phyloP scores from a whole-genome alignment of 1,140 invertebrate species.

The Drosophila pseudoobscura region DNA sequence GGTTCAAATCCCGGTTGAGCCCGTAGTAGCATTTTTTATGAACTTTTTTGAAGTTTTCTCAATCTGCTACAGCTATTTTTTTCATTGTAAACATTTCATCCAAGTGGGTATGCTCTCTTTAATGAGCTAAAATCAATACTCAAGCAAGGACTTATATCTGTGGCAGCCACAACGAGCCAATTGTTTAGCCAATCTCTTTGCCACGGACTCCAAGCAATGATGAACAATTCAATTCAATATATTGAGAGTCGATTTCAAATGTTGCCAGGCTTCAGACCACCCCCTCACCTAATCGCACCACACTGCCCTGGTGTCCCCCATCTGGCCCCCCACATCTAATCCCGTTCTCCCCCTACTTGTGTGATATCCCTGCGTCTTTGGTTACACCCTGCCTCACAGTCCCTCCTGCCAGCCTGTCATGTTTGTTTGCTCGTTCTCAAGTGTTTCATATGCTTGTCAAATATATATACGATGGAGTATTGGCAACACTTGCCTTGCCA shows the following conservation, averaged over 20 bases:
- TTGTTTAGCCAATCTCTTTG: conserved; percentile 27
- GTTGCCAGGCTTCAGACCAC: not conserved
- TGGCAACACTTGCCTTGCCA: conserved; percentile 54
- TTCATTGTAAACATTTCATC: too few relatives aligned
- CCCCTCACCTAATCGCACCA: too few relatives aligned
- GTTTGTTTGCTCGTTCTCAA: conserved; percentile 71
- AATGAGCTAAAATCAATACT: not conserved
- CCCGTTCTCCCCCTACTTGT: conserved; percentile 5
- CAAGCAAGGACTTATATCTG: not conserved
- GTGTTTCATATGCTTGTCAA: conserved; percentile 59
- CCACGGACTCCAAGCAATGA: conserved; percentile 26
- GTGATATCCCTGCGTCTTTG: not conserved
- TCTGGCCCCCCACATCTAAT: conserved; percentile 8
- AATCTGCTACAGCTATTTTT: too few relatives aligned
- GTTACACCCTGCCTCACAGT: not conserved
- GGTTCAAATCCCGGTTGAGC: conserved; percentile 94
- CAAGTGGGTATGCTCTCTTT: not conserved
- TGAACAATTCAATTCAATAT: conserved; percentile 39
- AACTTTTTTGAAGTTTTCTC: too few relatives aligned
- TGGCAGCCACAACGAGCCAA: conserved; percentile 22
- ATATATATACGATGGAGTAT: conserved; percentile 37
- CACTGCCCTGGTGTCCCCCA: not conserved
- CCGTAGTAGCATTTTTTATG: conserved; percentile 58
- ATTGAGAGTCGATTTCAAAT: conserved; percentile 53
- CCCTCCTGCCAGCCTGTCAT: conserved; percentile 52